Percentiles rank a stretch among this genome's conserved stretches.
These are phyloP conservation scores for Echeneis naucrates DNA, from an alignment of 2,797 vertebrate species.

Conservation along the genomic window DNA sequence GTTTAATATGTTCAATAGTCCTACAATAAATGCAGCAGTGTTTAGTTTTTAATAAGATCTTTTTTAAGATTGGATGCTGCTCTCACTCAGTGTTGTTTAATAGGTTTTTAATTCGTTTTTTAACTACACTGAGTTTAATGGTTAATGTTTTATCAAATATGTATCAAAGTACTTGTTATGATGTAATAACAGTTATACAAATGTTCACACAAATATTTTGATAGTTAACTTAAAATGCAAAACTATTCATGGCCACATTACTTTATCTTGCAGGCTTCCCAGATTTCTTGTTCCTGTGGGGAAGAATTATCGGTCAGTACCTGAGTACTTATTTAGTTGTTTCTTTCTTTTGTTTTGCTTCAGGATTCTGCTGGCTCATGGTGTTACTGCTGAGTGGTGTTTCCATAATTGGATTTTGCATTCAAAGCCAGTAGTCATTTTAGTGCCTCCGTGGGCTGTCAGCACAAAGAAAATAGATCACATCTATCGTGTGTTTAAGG, in stretches of 20 bases:
- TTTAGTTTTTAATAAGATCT: too few species aligned
- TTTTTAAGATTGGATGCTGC: too few species aligned
- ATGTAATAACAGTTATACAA: neutral
- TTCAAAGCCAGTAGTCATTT: constrained; percentile 49
- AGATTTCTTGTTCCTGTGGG: constrained; percentile 76
- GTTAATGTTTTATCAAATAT: neutral
- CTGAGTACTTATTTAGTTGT: constrained; percentile 33
- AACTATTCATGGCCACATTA: constrained; percentile 34
- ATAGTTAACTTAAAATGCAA: neutral
- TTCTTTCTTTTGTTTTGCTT: constrained; percentile 65
- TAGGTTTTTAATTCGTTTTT: too few species aligned
- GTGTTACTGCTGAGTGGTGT: constrained; percentile 32
- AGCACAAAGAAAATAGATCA: constrained; percentile 55
- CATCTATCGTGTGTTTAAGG: constrained; percentile 41
- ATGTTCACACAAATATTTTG: neutral
- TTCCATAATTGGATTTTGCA: constrained; percentile 65
- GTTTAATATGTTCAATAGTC: neutral
- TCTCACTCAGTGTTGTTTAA: too few species aligned
- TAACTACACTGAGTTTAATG: neutral
- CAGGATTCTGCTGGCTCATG: constrained; percentile 53
- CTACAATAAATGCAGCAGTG: neutral
- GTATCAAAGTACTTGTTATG: neutral
- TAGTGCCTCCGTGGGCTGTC: constrained; percentile 45
- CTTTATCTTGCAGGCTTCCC: constrained; percentile 66
- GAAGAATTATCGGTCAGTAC: constrained; percentile 79